These are phyloP conservation scores for Tinea pellionella DNA, from an alignment of 2,888 invertebrate species.

Conservation along the genomic window DNA sequence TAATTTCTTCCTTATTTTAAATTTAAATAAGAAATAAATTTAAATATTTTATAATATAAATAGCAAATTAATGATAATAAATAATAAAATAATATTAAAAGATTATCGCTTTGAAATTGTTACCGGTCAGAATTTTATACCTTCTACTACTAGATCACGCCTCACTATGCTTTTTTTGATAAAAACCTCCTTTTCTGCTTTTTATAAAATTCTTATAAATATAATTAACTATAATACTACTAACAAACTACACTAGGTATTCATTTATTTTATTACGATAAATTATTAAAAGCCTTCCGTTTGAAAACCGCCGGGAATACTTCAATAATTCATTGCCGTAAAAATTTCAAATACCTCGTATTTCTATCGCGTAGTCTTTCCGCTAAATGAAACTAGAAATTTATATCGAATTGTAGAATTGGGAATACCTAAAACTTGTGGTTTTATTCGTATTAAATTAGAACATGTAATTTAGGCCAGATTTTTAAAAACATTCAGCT, in stretches of 20 bases:
- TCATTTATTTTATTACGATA: conserved; percentile 4
- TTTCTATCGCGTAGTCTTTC: background rate
- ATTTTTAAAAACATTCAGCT: background rate
- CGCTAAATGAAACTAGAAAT: conserved; percentile 7
- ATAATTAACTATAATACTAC: background rate
- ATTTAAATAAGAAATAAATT: background rate
- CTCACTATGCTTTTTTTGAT: no score
- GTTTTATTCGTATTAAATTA: background rate
- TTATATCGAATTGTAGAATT: conserved; percentile 5
- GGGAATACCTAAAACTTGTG: background rate
- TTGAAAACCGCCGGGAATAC: conserved; percentile 4
- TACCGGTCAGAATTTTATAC: no score
- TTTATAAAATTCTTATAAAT: no score
- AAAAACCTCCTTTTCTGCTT: no score
- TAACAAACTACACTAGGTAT: background rate
- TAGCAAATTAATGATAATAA: no score
- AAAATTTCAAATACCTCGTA: conserved; percentile 3
- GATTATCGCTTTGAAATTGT: no score
- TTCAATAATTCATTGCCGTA: conserved; percentile 11
- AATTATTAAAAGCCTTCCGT: conserved; percentile 3
- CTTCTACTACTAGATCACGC: no score
- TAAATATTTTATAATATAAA: no score
- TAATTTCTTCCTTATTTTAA: background rate
- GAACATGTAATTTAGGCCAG: background rate
- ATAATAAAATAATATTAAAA: no score